Evolutionary conservation across 2,888 invertebrate genomes (phyloP).

Genomic region (Drosophila putrida): DNA sequence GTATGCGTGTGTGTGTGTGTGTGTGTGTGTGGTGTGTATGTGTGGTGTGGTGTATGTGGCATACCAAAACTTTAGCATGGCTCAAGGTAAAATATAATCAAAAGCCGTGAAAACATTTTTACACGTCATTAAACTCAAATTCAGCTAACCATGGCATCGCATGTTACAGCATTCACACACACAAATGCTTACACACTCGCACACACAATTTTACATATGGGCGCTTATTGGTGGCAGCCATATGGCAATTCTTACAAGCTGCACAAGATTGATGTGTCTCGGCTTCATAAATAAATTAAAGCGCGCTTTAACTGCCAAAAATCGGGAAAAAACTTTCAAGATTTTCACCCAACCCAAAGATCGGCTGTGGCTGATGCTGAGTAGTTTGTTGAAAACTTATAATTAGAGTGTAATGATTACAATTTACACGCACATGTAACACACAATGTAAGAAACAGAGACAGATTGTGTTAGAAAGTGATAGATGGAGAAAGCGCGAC

Average conservation of each 20-base stretch:
- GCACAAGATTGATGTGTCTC: conserved; percentile 74
- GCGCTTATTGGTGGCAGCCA: conserved; percentile 31
- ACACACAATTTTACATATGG: conserved; percentile 15
- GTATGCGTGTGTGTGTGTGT: conserved; percentile 18
- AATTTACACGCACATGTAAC: conserved; percentile 55
- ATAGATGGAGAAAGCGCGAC: neutral
- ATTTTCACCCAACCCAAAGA: conserved; percentile 18
- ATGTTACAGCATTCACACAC: conserved; percentile 64
- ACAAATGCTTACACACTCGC: conserved; percentile 19
- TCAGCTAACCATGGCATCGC: conserved; percentile 80
- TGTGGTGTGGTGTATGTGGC: conserved; percentile 10
- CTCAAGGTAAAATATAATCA: conserved; percentile 82
- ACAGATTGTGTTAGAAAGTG: neutral
- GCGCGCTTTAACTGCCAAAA: conserved; percentile 31
- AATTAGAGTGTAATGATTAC: conserved; percentile 77
- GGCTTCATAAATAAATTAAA: conserved; percentile 78
- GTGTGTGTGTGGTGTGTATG: conserved; percentile 15
- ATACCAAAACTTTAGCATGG: conserved; percentile 67
- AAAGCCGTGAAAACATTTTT: conserved; percentile 82
- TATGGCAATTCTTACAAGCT: conserved; percentile 60
- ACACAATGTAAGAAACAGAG: conserved; percentile 2
- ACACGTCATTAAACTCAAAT: conserved; percentile 82
- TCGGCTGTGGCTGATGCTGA: conserved; percentile 9
- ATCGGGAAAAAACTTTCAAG: conserved; percentile 28
- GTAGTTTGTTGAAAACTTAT: conserved; percentile 69